Conservation (phyloP, 2,797 vertebrate genomes). For the Trematomus bernacchii region DNA sequence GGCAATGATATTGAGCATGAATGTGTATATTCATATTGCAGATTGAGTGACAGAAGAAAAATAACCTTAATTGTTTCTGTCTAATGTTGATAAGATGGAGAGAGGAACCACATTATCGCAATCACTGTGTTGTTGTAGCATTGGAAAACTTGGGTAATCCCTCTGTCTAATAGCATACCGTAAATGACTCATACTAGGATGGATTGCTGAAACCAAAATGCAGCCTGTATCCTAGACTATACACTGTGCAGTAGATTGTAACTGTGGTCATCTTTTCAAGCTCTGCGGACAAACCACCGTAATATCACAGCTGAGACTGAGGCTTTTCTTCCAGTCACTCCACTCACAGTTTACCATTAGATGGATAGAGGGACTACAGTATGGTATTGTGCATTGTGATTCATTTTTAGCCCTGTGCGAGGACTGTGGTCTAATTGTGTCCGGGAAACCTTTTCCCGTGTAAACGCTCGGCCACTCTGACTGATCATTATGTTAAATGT, state of each 20-base stretch:
- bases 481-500: conserved; percentile 84
- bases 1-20: background rate
- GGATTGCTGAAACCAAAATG: conserved; percentile 70
- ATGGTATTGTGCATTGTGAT: conserved; percentile 79
- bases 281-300: conserved; percentile 74
- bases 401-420: conserved; percentile 76
- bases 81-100: conserved; percentile 17
- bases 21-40: background rate
- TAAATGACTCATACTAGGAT: conserved; percentile 74
- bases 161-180: conserved; percentile 64
- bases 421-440: conserved; percentile 80
- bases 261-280: conserved; percentile 74
- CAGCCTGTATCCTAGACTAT: conserved; percentile 69
- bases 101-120: conserved; percentile 28
- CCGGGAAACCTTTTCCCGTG: conserved; percentile 80
- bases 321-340: conserved; percentile 83
- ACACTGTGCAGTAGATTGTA: conserved; percentile 69
- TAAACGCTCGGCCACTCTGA: conserved; percentile 77
- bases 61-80: background rate
- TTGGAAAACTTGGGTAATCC: conserved; percentile 65
- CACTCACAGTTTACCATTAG: conserved; percentile 79
- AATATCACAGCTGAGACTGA: conserved; percentile 78
- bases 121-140: conserved; percentile 48
- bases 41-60: background rate
- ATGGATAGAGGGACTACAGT: conserved; percentile 68